Evolutionary conservation across 2,113 vertebrate species (phyloP), one percentile per base, ranked within the genome.

Genomic region (Aviceda subcristata): DNA sequence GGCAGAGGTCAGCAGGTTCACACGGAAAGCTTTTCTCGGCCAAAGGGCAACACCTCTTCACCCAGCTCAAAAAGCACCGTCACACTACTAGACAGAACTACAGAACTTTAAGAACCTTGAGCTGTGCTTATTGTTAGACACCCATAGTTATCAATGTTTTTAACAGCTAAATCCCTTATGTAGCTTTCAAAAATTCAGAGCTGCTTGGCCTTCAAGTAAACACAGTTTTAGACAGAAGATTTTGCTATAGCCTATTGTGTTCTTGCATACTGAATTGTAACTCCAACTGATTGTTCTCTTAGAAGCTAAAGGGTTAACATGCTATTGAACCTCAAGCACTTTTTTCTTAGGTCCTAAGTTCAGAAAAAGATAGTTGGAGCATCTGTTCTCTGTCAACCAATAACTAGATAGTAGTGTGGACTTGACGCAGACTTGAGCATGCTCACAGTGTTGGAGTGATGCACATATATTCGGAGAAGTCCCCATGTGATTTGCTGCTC

Each of bases 101-200:
- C 22, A 97, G 95, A 97, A 96, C 95, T 92, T 88, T 94, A 96
- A 98, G 98, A 95, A 86, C 94, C 84, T 92, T 97, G 86, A 96
- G 91, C 95, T 81, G 78, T 71, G 94, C 90, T 97, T 96, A 97
- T 77, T 96, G 97, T 97, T 95, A 97, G 88, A 84, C 91, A 96
- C 89, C 96, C 93, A 96, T 96, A 97, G 96, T 97, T 97, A 98
- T 96, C 97, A 97, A 88, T 74, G 79, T 97, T 98, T 98, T 97
- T 97, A 98, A 98, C 98, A 97, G 97, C 97, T 96, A 98, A 98
- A 98, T 98, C 98, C 94, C 22, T 79, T 26, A 69, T 11, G 19
- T 11, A 77, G 30, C 34, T 86, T 87, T 81, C 59, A 41, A 82
- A 85, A 87, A 68, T 30, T 64, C 5, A 4, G 32, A 84, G 64